Evolutionary conservation across 2,888 invertebrate species (phyloP), one percentile per base, ranked within the genome.

Genomic region (Zhuqinia jingwanae): DNA sequence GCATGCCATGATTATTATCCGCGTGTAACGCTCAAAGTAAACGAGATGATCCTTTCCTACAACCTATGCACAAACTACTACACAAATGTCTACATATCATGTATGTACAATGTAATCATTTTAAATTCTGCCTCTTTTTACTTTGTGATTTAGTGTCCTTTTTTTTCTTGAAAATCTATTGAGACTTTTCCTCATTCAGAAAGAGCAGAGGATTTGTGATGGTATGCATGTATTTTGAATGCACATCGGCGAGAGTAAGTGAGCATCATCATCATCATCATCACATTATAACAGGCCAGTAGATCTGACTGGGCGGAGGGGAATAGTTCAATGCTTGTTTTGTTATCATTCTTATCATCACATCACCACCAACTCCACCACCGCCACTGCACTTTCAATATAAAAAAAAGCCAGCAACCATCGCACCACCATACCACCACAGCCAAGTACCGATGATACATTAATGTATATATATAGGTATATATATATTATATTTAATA

Each of bases 281-380:
- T 50, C 2, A n/a, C 50, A 13, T n/a, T 13, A 56, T 13, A 56
- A 10, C 53, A n/a, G 17, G 20, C 20, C n/a, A 56, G 53, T 6
- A 20, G 27, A 25, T 10, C 25, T 20, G 27, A 27, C 22, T 2
- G 25, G 60, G 65, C 3, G 73, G n/a, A 27, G 73, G 42, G 45
- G 73, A 13, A 73, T 73, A 73, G 53, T 75, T 50, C 36, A 25
- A 25, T 50, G 58, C 60, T 60, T 42, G 60, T 13, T 78, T 78
- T 65, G 42, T 76, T 58, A 76, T 50, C 58, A 60, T 60, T 60
- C 30, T 75, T 75, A 75, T 75, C 75, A 75, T 75, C 75, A 75
- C 73, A 56, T 75, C 75, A 50, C 36, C 75, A 56, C 75, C 58
- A 25, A 20, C 75, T 45, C 27, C 76, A 10, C 58, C 58, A 25